Evolutionary conservation across 2,113 vertebrate genomes (phyloP).

Genomic region (Carollia perspicillata): DNA sequence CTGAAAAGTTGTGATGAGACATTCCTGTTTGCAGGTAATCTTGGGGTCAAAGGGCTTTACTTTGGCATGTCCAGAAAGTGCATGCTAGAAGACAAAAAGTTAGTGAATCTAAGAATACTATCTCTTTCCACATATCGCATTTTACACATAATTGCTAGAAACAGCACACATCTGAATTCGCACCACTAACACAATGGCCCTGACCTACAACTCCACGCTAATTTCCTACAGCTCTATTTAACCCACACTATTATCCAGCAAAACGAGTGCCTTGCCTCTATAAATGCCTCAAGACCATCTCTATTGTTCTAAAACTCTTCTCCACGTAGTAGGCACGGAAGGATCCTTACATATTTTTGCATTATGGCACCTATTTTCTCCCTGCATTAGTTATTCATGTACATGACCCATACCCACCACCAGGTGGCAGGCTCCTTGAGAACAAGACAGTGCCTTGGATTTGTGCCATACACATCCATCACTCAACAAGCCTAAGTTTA

Average conservation of each 20-base stretch:
- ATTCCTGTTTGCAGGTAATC: slow-evolving; percentile 93
- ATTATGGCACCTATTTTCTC: background rate
- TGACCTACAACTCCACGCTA: background rate
- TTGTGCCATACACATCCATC: background rate
- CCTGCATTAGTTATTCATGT: background rate
- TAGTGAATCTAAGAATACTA: background rate
- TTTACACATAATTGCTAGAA: background rate
- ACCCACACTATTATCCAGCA: background rate
- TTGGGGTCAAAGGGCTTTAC: slow-evolving; percentile 94
- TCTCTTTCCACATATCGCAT: background rate
- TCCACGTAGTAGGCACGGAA: background rate
- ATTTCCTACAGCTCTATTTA: background rate
- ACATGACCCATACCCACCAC: background rate
- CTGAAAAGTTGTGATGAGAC: slow-evolving; percentile 96
- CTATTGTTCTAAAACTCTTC: background rate
- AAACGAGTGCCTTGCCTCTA: background rate
- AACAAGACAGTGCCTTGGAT: background rate
- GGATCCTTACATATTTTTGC: background rate
- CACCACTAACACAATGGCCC: background rate
- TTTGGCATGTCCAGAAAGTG: slow-evolving; percentile 90
- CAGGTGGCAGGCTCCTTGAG: background rate
- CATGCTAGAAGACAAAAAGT: slow-evolving; percentile 83
- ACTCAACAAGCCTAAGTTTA: background rate
- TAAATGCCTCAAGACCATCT: background rate
- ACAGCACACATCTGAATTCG: background rate